phyloP scores from a whole-genome alignment of 2,113 vertebrate genomes.

The Tricholaema leucomelas region DNA sequence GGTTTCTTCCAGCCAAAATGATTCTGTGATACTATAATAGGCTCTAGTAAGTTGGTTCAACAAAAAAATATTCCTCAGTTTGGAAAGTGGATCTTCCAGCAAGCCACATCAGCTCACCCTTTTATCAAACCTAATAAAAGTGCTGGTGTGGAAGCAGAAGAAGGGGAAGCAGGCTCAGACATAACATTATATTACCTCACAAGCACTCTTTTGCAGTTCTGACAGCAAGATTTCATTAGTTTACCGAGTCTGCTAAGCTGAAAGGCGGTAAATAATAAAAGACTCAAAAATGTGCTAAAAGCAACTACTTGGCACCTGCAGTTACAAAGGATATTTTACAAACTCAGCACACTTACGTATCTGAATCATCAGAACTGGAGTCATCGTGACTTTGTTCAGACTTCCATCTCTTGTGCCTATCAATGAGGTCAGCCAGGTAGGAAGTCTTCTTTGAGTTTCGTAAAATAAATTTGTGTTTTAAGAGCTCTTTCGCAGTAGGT shows the following conservation, averaged over 20 bases:
- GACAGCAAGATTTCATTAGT: background rate
- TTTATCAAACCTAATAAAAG: background rate
- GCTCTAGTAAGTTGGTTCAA: background rate
- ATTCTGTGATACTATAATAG: too few species aligned
- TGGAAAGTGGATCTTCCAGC: background rate
- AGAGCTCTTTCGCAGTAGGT: slow-evolving; percentile 93
- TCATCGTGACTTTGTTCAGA: slow-evolving; percentile 86
- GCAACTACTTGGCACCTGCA: background rate
- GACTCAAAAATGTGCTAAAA: background rate
- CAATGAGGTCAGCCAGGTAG: slow-evolving; percentile 93
- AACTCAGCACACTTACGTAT: slow-evolving; percentile 80
- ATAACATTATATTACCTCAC: background rate
- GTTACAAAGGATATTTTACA: background rate
- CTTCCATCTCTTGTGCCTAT: slow-evolving; percentile 95
- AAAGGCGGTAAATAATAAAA: background rate
- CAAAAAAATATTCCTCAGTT: background rate
- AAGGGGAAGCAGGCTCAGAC: background rate
- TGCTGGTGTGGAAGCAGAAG: background rate
- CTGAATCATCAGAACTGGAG: slow-evolving; percentile 91
- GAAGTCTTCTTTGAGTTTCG: slow-evolving; percentile 93
- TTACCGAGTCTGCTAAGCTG: background rate
- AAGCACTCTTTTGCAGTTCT: background rate
- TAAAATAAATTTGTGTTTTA: slow-evolving; percentile 95
- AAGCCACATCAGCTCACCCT: background rate
- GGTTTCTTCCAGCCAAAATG: too few species aligned